Conservation (phyloP, 1,140 invertebrate genomes). For the Sycobia sp. region DNA sequence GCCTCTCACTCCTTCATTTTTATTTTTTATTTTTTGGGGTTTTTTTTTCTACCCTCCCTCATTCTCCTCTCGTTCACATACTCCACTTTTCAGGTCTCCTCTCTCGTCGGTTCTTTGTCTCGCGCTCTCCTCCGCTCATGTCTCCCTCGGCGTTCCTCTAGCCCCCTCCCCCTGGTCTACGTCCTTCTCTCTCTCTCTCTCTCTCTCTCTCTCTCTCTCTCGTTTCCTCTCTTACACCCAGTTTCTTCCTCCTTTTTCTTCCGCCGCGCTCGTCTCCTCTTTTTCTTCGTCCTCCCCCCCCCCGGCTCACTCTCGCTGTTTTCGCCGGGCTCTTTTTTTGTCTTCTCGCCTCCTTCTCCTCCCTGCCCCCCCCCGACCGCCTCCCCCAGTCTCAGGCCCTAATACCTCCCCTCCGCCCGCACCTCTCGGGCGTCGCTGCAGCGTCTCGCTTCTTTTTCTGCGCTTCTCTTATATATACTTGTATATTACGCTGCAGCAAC, state of each 20-base stretch:
- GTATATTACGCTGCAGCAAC: too few species aligned
- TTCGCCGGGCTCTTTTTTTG: slow-evolving; percentile 12
- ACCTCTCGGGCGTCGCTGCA: too few species aligned
- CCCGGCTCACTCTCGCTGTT: slow-evolving; percentile 22
- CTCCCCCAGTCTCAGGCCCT: too few species aligned
- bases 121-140: too few species aligned
- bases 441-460: too few species aligned
- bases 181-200: not conserved
- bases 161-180: not conserved
- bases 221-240: slow-evolving; percentile 30
- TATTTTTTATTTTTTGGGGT: too few species aligned
- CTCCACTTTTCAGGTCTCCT: slow-evolving; percentile 29
- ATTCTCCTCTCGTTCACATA: slow-evolving; percentile 9
- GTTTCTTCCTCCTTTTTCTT: slow-evolving; percentile 13
- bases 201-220: slow-evolving; percentile 32
- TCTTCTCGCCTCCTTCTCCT: too few species aligned
- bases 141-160: not conserved
- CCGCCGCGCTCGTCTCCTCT: slow-evolving; percentile 8
- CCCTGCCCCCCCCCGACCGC: too few species aligned
- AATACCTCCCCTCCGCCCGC: too few species aligned
- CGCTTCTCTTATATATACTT: too few species aligned
- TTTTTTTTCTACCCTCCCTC: too few species aligned
- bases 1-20: too few species aligned
- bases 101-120: slow-evolving; percentile 28
- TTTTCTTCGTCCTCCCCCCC: not conserved